Conservation (phyloP, 2,113 vertebrate genomes). For the Dicerorhinus sumatrensis region DNA sequence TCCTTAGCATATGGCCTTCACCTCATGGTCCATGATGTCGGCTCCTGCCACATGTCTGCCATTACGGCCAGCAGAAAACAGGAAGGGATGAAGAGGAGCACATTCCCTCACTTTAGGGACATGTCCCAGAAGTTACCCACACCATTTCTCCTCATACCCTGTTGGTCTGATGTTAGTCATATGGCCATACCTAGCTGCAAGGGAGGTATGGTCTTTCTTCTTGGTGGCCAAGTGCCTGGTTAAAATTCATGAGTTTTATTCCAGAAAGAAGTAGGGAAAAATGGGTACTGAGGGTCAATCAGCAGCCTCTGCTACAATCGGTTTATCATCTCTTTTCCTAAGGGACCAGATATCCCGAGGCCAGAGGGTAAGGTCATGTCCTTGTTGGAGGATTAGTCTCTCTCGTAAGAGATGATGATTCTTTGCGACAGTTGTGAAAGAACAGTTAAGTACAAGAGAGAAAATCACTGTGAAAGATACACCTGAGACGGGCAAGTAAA, state of each 20-base stretch:
- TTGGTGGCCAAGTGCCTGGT: background rate
- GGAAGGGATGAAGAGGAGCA: background rate
- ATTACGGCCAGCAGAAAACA: background rate
- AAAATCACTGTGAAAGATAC: background rate
- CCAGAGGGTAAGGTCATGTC: background rate
- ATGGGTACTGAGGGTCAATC: background rate
- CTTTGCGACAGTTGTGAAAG: background rate
- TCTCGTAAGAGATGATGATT: background rate
- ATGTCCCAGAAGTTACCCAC: background rate
- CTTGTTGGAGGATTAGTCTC: background rate
- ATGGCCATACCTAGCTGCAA: background rate
- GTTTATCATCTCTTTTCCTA: background rate
- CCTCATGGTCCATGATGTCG: background rate
- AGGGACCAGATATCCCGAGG: background rate
- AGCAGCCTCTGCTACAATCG: background rate
- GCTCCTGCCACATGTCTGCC: background rate
- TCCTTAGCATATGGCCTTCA: background rate
- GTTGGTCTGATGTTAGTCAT: background rate
- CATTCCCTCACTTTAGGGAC: background rate
- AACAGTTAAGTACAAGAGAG: background rate
- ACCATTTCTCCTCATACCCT: background rate
- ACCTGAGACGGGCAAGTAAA: background rate
- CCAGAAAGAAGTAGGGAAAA: background rate
- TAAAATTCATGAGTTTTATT: background rate
- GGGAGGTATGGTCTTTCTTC: background rate